phyloP scores from a whole-genome alignment of 2,888 invertebrate genomes.

The Cartodere bifasciata region DNA sequence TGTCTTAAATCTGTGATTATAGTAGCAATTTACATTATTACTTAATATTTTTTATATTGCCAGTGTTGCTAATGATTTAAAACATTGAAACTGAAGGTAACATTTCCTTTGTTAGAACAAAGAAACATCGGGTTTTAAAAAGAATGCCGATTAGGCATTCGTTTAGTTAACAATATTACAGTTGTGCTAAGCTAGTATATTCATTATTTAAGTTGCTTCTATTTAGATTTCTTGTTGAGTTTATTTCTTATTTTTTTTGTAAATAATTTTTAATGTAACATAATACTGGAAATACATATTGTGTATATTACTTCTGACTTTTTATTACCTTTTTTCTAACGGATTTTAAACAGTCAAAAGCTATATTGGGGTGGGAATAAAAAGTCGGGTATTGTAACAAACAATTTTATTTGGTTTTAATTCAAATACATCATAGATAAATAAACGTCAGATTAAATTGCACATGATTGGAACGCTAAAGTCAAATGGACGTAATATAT shows the following conservation, averaged over 20 bases:
- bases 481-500: slow-evolving; percentile 35
- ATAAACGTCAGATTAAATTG: slow-evolving; percentile 38
- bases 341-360: no score
- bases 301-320: no score
- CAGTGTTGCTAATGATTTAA: slow-evolving; percentile 6
- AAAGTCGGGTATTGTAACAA: slow-evolving; percentile 37
- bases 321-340: no score
- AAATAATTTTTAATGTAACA: slow-evolving; percentile 20
- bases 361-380: no score
- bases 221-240: neutral
- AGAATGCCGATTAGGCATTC: neutral
- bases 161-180: neutral
- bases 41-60: slow-evolving; percentile 6
- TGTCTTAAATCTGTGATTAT: slow-evolving; percentile 24
- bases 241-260: slow-evolving; percentile 11
- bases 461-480: slow-evolving; percentile 36
- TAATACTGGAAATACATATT: slow-evolving; percentile 19
- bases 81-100: slow-evolving; percentile 7
- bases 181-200: neutral
- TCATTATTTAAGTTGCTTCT: slow-evolving; percentile 1
- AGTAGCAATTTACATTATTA: slow-evolving; percentile 19
- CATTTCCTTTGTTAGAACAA: neutral
- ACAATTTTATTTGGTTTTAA: slow-evolving; percentile 38
- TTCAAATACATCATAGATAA: slow-evolving; percentile 38
- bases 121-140: neutral